Base-by-base conservation (phyloP, 2,888 invertebrate genomes). In the Parnassius smintheus region DNA sequence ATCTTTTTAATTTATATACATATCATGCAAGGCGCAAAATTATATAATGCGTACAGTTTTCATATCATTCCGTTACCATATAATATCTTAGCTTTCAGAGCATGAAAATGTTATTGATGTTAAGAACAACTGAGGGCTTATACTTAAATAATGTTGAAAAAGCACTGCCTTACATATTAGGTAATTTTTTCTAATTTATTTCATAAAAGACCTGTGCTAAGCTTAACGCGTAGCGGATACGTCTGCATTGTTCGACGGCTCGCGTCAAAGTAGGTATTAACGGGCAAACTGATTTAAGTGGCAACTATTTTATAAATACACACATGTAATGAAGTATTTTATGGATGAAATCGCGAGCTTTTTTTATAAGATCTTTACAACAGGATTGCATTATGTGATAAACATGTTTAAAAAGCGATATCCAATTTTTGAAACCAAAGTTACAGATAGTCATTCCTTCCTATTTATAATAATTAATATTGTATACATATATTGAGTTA, bases 101-200 rank as follows among this genome's bases (percentile, higher is more conserved):
- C 58, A 67, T 64, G 57, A 59, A 56, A 65, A 62, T 67, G 52
- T 66, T 61, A 62, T 61, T 65, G 65, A 68, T 65, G 66, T 65
- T 65, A 67, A 61, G 62, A 72, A 65, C 78, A 62, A 49, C 59
- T 75, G 72, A 78, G 71, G 71, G 56, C 73, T 74, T 76, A 83
- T 75, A 86, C 86, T 86, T 87, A 74, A 83, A 82, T 77, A 78
- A 79, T 81, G 75, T 81, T 76, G 76, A 80, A 77, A 72, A 83
- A 86, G 84, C 89, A 91, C 91, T 91, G 91, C 91, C 91, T 90
- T 91, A 89, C 79, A 82, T 83, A 81, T 76, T 90, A 88, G 86
- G 87, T 85, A 83, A 46, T 79, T 74, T 65, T 35, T 73, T 75
- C 76, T 74, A 67, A 70, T 68, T 70, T 73, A 70, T 73, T 81